phyloP scores from a whole-genome alignment of 1,140 invertebrate genomes.

The Tribolium castaneum region DNA sequence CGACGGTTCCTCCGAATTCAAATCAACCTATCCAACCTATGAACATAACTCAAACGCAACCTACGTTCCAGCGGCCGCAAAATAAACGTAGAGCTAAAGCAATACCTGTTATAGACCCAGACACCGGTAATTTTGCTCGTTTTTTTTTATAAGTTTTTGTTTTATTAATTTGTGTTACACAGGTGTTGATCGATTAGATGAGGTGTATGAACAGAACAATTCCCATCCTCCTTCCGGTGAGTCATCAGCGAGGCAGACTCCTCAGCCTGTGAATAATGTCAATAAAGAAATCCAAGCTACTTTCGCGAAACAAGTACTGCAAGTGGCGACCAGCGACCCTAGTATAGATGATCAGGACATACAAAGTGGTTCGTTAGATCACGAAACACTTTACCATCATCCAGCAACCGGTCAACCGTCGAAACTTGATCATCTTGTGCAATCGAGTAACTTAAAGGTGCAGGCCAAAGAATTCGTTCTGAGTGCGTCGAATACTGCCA shows the following conservation, averaged over 20 bases:
- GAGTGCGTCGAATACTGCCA: constrained; percentile 48
- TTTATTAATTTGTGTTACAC: background rate
- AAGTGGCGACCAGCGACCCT: constrained; percentile 53
- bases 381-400: constrained; percentile 9
- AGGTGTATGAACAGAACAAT: constrained; percentile 57
- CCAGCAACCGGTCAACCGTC: constrained; percentile 7
- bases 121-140: constrained; percentile 51
- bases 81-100: constrained; percentile 55
- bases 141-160: background rate
- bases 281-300: constrained; percentile 60
- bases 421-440: constrained; percentile 50
- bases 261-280: constrained; percentile 55
- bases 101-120: constrained; percentile 60
- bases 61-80: constrained; percentile 34
- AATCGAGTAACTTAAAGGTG: constrained; percentile 60
- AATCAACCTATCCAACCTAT: constrained; percentile 32
- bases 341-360: constrained; percentile 16
- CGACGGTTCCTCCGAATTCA: constrained; percentile 39
- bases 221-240: constrained; percentile 61
- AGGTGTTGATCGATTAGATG: constrained; percentile 55
- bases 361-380: constrained; percentile 11
- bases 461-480: constrained; percentile 60
- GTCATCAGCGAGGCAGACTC: constrained; percentile 62
- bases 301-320: constrained; percentile 59
- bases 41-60: constrained; percentile 30